These are phyloP conservation scores for Phytoseiulus persimilis DNA, from an alignment of 2,888 invertebrate species.

Conservation along the genomic window DNA sequence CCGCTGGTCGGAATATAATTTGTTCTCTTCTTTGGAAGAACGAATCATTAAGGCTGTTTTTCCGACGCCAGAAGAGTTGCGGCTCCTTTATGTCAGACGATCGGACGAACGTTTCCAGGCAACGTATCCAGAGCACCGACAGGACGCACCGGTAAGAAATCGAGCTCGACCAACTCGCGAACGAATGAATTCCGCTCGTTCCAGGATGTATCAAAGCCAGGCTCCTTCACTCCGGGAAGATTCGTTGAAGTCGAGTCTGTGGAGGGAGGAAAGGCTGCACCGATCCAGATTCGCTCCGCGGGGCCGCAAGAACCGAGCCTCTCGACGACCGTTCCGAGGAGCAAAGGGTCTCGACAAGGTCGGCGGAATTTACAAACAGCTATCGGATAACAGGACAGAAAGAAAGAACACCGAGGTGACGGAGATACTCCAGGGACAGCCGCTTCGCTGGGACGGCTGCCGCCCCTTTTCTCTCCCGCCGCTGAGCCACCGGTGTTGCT, in stretches of 20 bases:
- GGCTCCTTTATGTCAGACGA: background rate
- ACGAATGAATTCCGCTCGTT: background rate
- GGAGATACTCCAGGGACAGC: background rate
- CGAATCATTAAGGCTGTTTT: background rate
- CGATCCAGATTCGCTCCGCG: background rate
- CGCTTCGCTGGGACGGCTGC: background rate
- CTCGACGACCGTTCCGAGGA: background rate
- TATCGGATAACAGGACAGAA: background rate
- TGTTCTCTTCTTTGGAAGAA: background rate
- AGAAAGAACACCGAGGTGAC: background rate
- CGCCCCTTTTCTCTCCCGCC: background rate
- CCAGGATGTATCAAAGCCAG: background rate
- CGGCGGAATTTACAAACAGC: conserved; percentile 5
- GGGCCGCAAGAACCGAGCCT: background rate
- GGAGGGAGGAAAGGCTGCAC: background rate
- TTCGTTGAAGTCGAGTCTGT: background rate
- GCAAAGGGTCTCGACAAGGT: background rate
- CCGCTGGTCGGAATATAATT: background rate
- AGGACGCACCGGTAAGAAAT: background rate
- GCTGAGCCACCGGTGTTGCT: background rate
- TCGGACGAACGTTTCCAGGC: background rate
- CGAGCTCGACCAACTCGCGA: background rate
- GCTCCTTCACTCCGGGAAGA: background rate
- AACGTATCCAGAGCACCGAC: background rate
- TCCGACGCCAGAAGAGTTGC: background rate